Percentiles rank a stretch among this genome's conserved stretches.
Evolutionary conservation across 92 coral and sea anemone species (phyloP).

Genomic region (Scolanthus callimorphus): DNA sequence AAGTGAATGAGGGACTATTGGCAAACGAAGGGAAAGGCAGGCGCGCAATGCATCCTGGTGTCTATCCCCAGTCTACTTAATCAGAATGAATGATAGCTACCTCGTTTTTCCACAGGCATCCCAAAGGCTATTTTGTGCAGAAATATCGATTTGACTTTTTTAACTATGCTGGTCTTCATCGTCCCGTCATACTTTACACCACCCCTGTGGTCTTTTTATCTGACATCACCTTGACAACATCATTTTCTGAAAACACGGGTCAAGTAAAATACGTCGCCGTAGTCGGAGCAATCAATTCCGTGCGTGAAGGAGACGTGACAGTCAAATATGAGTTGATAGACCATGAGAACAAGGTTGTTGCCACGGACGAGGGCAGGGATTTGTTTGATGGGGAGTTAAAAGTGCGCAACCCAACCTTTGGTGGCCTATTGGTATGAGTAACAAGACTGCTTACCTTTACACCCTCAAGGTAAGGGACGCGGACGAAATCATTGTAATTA

Average conservation of each 20-base stretch:
- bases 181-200: constrained; percentile 90
- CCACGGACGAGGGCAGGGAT: constrained; percentile 39
- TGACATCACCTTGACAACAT: constrained; percentile 79
- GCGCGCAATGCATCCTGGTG: too few relatives aligned
- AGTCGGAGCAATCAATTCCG: constrained; percentile 23
- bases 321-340: constrained; percentile 76
- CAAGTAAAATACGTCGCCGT: constrained; percentile 46
- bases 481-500: background rate
- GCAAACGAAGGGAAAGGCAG: too few relatives aligned
- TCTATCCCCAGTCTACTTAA: too few relatives aligned
- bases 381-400: constrained; percentile 52
- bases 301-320: constrained; percentile 41
- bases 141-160: constrained; percentile 88
- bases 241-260: constrained; percentile 47
- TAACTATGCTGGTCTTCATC: constrained; percentile 98
- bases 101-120: too few relatives aligned
- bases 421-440: constrained; percentile 99
- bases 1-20: too few relatives aligned
- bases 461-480: constrained; percentile 61
- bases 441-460: constrained; percentile 80
- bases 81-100: too few relatives aligned
- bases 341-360: constrained; percentile 60
- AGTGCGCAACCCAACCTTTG: constrained; percentile 73
- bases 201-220: constrained; percentile 87
- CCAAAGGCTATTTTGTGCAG: constrained; percentile 88